These are phyloP conservation scores for Vultur gryphus DNA, from an alignment of 2,797 vertebrate genomes.

Conservation along the genomic window DNA sequence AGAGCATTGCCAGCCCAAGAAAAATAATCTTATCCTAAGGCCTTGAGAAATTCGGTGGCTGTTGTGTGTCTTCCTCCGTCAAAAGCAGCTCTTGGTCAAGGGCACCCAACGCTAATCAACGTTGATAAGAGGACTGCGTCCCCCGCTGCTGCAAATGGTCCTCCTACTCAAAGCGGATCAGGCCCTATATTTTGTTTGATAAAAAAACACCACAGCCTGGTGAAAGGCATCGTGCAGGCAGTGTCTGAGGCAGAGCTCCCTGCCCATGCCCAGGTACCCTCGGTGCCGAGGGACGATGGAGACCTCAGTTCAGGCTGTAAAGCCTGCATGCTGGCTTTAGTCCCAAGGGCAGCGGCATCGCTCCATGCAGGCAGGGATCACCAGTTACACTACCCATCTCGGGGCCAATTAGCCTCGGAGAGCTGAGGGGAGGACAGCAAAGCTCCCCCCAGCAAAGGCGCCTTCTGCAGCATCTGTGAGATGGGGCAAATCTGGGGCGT, in stretches of 20 bases:
- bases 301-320: neutral
- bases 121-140: neutral
- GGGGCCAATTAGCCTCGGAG: rapidly evolving
- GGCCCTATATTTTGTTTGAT: neutral
- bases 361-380: neutral
- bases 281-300: rapidly evolving
- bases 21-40: neutral
- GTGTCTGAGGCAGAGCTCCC: neutral
- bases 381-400: neutral
- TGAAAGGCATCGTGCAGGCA: neutral
- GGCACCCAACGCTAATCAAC: neutral
- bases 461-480: neutral
- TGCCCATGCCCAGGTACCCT: neutral
- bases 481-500: neutral
- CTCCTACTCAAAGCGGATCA: neutral
- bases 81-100: neutral
- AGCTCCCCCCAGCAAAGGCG: neutral
- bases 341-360: neutral
- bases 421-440: neutral
- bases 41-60: neutral
- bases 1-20: neutral
- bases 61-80: neutral
- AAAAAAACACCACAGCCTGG: neutral
- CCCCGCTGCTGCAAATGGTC: neutral
- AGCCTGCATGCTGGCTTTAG: neutral